Evolutionary conservation across 2,113 vertebrate genomes (phyloP).

Genomic region (Gyps fulvus): DNA sequence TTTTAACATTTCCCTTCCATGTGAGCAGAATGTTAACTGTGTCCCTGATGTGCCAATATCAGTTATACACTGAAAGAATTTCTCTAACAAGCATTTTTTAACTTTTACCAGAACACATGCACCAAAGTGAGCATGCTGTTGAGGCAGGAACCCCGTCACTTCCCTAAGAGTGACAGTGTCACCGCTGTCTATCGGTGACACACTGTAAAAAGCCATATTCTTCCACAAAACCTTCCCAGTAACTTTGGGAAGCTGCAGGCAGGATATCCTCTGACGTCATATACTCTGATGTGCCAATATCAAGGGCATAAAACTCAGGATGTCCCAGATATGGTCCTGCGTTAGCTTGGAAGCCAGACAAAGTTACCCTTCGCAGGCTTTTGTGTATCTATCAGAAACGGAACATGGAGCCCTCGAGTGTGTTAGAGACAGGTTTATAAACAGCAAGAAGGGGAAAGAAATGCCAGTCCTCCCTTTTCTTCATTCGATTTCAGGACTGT

Average conservation of each 20-base stretch:
- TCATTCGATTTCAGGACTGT: neutral
- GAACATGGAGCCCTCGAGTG: neutral
- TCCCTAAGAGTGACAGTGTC: neutral
- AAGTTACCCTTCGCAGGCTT: neutral
- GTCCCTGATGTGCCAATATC: neutral
- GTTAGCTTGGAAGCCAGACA: neutral
- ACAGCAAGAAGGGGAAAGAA: neutral
- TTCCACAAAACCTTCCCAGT: neutral
- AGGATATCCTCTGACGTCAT: neutral
- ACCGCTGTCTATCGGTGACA: rapidly evolving
- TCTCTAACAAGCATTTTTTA: neutral
- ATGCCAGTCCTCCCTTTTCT: neutral
- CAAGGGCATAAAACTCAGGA: neutral
- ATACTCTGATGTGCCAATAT: neutral
- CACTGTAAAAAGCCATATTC: neutral
- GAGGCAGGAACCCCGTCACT: neutral
- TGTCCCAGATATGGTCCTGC: neutral
- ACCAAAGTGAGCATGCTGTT: neutral
- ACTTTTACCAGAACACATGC: neutral
- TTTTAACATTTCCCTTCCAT: neutral
- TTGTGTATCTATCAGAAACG: neutral
- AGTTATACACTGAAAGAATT: neutral
- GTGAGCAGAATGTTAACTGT: neutral
- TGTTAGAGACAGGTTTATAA: neutral
- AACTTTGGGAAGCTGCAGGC: neutral